phyloP scores from a whole-genome alignment of 1,140 invertebrate species.

The Probaryconus sp. region DNA sequence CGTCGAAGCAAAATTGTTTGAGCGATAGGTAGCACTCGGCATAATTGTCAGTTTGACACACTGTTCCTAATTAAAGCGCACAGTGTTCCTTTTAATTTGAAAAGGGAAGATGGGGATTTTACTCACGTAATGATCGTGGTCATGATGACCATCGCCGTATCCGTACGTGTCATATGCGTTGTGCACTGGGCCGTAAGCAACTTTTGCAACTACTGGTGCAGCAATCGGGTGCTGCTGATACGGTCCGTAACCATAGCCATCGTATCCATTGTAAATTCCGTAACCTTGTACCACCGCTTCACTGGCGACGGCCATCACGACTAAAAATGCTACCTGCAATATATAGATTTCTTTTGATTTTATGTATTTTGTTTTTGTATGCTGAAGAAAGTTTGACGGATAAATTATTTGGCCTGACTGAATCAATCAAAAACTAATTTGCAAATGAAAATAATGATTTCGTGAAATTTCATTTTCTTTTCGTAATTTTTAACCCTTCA shows the following conservation, averaged over 20 bases:
- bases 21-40: slow-evolving; percentile 20
- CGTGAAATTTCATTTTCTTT: too few species aligned
- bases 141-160: slow-evolving; percentile 51
- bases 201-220: slow-evolving; percentile 42
- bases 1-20: slow-evolving; percentile 10
- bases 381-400: too few species aligned
- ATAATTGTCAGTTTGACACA: slow-evolving; percentile 16
- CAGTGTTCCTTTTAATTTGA: slow-evolving; percentile 42
- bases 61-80: slow-evolving; percentile 17
- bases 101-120: slow-evolving; percentile 18
- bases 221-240: slow-evolving; percentile 40
- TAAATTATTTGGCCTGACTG: too few species aligned
- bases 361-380: not conserved
- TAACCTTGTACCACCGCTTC: slow-evolving; percentile 61
- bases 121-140: slow-evolving; percentile 62
- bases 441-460: too few species aligned
- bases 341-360: too few species aligned
- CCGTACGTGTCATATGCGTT: slow-evolving; percentile 61
- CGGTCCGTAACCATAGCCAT: slow-evolving; percentile 55
- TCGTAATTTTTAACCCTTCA: too few species aligned
- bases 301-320: slow-evolving; percentile 55
- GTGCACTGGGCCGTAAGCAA: slow-evolving; percentile 45
- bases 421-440: too few species aligned
- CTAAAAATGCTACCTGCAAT: slow-evolving; percentile 61
- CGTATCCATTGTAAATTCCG: slow-evolving; percentile 46